Conservation (phyloP, 2,113 vertebrate genomes). For the Hiodon alosoides region DNA sequence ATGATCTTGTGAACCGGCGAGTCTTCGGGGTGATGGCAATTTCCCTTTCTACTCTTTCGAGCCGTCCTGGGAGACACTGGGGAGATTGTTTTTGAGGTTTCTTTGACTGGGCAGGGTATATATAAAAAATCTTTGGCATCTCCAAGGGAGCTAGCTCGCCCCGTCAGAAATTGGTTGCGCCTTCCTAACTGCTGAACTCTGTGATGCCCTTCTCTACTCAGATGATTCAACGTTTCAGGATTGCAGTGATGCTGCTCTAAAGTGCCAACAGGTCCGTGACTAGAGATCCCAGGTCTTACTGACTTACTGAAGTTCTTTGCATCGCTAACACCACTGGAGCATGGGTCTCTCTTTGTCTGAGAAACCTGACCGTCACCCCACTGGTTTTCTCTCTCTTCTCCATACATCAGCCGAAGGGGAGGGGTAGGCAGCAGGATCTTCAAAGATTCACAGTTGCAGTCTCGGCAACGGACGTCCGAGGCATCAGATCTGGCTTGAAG, state of each 20-base stretch:
- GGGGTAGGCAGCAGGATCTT: background rate
- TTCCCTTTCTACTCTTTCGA: conserved; percentile 73
- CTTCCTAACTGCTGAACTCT: conserved; percentile 44
- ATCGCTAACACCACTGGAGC: conserved; percentile 40
- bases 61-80: conserved; percentile 60
- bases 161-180: conserved; percentile 46
- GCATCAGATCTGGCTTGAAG: background rate
- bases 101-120: conserved; percentile 41
- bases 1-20: conserved; percentile 36
- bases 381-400: conserved; percentile 34
- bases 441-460: conserved; percentile 22
- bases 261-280: conserved; percentile 38
- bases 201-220: conserved; percentile 40
- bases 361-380: conserved; percentile 47
- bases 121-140: conserved; percentile 67
- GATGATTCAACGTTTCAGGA: conserved; percentile 33
- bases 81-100: conserved; percentile 30
- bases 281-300: conserved; percentile 46
- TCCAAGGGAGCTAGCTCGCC: conserved; percentile 59
- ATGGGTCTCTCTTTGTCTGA: conserved; percentile 54
- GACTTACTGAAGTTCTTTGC: conserved; percentile 47
- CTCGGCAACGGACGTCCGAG: background rate
- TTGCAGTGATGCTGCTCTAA: conserved; percentile 41
- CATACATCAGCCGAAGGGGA: background rate
- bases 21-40: conserved; percentile 58